Conservation (phyloP, 92 coral and sea anemone genomes). For the Pocillopora grandis region DNA sequence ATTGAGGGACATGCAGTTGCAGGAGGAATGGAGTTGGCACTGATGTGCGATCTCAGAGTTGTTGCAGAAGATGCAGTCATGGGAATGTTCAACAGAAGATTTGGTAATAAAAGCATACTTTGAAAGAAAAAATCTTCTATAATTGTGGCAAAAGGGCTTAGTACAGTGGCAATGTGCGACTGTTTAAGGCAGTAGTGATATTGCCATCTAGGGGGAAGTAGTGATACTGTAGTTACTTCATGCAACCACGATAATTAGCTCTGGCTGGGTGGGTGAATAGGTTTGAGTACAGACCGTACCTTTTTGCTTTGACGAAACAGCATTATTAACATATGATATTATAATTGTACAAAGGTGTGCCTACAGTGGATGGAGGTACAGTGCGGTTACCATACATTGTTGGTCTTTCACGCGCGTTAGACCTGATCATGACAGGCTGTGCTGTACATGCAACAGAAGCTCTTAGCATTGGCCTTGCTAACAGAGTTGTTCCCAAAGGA, state of each 20-base stretch:
- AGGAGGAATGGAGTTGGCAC: constrained; percentile 90
- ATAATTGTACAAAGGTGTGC: constrained; percentile 60
- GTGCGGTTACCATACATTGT: constrained; percentile 78
- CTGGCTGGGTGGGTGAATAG: background rate
- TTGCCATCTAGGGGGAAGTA: too few relatives aligned
- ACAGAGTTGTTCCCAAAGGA: constrained; percentile 84
- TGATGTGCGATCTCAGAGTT: constrained; percentile 86
- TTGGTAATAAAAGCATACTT: constrained; percentile 49
- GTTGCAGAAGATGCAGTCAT: constrained; percentile 78
- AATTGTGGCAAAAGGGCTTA: too few relatives aligned
- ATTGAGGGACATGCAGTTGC: constrained; percentile 90
- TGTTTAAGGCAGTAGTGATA: too few relatives aligned
- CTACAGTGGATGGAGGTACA: constrained; percentile 93
- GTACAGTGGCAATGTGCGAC: too few relatives aligned
- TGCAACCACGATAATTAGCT: too few relatives aligned
- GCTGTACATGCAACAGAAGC: constrained; percentile 88
- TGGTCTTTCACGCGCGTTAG: constrained; percentile 91
- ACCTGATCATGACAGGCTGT: constrained; percentile 88
- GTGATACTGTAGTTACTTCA: too few relatives aligned
- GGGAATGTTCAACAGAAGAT: constrained; percentile 93
- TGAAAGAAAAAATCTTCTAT: too few relatives aligned
- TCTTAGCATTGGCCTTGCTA: constrained; percentile 72
- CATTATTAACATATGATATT: too few relatives aligned
- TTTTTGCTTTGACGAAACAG: background rate
- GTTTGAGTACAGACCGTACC: background rate